phyloP scores from a whole-genome alignment of 2,113 vertebrate species.

The Beaufortia kweichowensis region DNA sequence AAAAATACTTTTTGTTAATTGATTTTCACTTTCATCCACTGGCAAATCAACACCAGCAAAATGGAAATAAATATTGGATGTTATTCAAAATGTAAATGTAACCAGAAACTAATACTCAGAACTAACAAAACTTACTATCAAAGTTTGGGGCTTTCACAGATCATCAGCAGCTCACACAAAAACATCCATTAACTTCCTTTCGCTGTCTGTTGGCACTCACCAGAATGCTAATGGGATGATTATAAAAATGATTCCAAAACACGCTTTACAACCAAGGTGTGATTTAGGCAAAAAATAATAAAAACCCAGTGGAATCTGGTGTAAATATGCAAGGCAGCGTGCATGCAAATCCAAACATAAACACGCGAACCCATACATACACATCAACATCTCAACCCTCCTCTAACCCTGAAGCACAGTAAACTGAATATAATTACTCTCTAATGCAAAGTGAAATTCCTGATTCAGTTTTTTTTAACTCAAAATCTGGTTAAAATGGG shows the following conservation, averaged over 20 bases:
- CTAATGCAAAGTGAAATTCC: constrained; percentile 6
- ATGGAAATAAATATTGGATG: neutral
- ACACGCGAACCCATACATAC: constrained; percentile 12
- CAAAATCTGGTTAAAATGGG: constrained; percentile 24
- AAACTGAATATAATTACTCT: constrained; percentile 39
- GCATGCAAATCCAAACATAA: constrained; percentile 23
- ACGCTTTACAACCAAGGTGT: constrained; percentile 27
- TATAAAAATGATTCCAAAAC: constrained; percentile 9
- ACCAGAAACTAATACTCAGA: constrained; percentile 1
- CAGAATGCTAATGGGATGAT: constrained; percentile 22
- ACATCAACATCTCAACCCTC: constrained; percentile 20
- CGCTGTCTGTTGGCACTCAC: constrained; percentile 12
- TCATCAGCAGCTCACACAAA: constrained; percentile 20
- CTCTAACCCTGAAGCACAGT: constrained; percentile 26
- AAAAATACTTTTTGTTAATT: no score
- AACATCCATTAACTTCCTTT: constrained; percentile 15
- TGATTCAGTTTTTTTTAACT: constrained; percentile 25
- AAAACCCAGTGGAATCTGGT: neutral
- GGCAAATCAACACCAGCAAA: neutral
- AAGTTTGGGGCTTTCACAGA: neutral
- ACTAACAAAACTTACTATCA: constrained; percentile 2
- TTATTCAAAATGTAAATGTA: neutral
- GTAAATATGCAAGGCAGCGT: constrained; percentile 5
- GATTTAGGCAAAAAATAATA: neutral
- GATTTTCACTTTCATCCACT: neutral